These are phyloP conservation scores for Psylliodes chrysocephalus DNA, from an alignment of 2,888 invertebrate species.

Conservation along the genomic window DNA sequence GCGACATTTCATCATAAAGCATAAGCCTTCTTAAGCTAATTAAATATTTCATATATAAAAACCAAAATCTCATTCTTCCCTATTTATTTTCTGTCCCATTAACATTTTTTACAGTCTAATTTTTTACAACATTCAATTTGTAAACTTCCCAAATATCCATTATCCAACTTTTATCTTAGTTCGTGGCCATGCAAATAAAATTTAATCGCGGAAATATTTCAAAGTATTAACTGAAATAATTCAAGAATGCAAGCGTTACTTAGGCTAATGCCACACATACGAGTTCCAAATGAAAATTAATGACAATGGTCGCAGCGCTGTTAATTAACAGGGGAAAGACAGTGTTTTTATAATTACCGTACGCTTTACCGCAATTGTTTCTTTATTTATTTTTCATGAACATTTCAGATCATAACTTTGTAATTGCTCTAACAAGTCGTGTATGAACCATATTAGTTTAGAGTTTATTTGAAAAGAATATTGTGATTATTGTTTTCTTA, in stretches of 20 bases:
- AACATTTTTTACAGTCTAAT: too few species aligned
- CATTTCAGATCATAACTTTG: constrained; percentile 29
- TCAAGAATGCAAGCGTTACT: constrained; percentile 49
- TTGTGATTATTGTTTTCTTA: too few species aligned
- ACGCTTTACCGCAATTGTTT: constrained; percentile 47
- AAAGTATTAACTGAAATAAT: constrained; percentile 47
- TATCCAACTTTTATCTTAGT: constrained; percentile 29
- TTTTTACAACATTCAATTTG: constrained; percentile 9
- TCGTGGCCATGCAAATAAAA: constrained; percentile 22
- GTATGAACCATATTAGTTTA: too few species aligned
- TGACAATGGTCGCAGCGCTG: constrained; percentile 45
- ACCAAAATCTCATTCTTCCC: too few species aligned
- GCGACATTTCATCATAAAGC: too few species aligned
- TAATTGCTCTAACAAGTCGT: constrained; percentile 21
- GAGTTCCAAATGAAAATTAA: constrained; percentile 51
- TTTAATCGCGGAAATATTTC: constrained; percentile 39
- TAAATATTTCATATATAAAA: too few species aligned
- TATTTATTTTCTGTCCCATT: too few species aligned
- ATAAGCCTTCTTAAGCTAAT: too few species aligned
- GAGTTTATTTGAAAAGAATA: too few species aligned
- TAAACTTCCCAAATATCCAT: constrained; percentile 21
- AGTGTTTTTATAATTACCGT: constrained; percentile 51
- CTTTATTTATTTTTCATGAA: constrained; percentile 45
- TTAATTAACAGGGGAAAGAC: constrained; percentile 52
- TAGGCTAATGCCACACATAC: constrained; percentile 46